These are phyloP conservation scores for Odocoileus hemionus DNA, from an alignment of 2,113 vertebrate genomes.

Conservation along the genomic window DNA sequence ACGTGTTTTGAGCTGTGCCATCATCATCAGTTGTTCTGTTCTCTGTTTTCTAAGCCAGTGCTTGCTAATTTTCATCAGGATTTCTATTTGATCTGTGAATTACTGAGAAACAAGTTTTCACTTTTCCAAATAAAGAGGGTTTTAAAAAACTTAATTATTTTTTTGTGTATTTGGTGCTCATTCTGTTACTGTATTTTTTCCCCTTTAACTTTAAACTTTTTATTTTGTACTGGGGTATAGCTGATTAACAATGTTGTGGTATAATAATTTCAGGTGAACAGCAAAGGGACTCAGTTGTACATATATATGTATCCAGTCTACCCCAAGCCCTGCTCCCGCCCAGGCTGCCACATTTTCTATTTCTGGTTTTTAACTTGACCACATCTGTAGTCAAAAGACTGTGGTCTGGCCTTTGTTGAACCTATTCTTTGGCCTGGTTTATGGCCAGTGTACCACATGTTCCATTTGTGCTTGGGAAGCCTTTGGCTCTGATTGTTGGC, in stretches of 20 bases:
- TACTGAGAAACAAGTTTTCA: neutral
- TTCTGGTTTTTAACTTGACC: neutral
- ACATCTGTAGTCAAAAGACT: neutral
- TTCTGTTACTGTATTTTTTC: neutral
- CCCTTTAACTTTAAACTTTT: neutral
- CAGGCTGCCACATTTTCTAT: neutral
- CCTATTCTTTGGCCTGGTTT: neutral
- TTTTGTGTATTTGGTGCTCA: neutral
- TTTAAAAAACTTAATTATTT: neutral
- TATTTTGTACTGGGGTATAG: neutral
- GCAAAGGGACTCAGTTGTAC: neutral
- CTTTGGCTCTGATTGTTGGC: neutral
- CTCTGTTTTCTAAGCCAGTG: neutral
- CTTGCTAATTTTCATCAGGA: neutral
- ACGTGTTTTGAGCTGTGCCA: neutral
- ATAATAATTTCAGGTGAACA: neutral
- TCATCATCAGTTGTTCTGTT: neutral
- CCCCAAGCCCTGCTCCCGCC: neutral
- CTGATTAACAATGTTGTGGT: neutral
- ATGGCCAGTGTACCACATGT: neutral
- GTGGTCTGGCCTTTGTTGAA: neutral
- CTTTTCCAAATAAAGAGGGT: neutral
- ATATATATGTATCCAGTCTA: neutral
- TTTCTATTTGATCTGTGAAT: neutral
- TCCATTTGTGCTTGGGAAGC: neutral